These are phyloP conservation scores for Cirrhinus molitorella DNA, from an alignment of 2,797 vertebrate genomes.

Conservation along the genomic window DNA sequence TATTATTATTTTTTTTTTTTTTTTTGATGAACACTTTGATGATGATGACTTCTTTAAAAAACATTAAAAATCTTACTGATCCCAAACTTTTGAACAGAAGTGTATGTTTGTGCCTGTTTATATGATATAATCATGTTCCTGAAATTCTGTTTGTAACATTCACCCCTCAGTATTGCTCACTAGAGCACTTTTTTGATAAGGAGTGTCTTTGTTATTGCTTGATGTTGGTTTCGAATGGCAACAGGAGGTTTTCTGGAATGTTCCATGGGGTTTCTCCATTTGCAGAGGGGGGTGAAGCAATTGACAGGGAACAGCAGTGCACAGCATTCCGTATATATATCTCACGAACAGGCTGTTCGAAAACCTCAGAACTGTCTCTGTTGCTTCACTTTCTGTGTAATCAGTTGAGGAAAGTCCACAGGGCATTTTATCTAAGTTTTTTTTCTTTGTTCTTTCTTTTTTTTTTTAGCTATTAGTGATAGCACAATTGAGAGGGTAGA, in stretches of 20 bases:
- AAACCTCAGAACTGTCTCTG: not conserved
- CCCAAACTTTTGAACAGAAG: too few relatives aligned
- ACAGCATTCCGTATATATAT: conserved; percentile 5
- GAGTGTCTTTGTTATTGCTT: not conserved
- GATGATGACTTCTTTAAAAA: too few relatives aligned
- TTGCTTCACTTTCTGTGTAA: not conserved
- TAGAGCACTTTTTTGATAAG: not conserved
- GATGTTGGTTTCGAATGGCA: not conserved
- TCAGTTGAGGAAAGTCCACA: not conserved
- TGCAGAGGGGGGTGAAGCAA: conserved; percentile 31
- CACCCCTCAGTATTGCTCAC: not conserved
- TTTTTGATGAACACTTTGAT: too few relatives aligned
- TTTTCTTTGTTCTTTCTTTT: conserved; percentile 2
- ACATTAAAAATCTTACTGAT: too few relatives aligned
- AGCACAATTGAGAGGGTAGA: not conserved
- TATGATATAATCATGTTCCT: not conserved
- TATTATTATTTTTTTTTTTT: too few relatives aligned
- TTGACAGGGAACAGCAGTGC: conserved; percentile 50
- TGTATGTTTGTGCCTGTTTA: not conserved
- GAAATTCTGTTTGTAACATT: not conserved
- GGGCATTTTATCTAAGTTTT: not conserved
- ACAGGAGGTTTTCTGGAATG: conserved; percentile 19
- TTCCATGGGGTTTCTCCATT: not conserved
- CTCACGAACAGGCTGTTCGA: conserved; percentile 1
- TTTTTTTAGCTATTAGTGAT: too few relatives aligned